Conservation (phyloP, 2,113 vertebrate genomes). For the Emydura subglobosa region DNA sequence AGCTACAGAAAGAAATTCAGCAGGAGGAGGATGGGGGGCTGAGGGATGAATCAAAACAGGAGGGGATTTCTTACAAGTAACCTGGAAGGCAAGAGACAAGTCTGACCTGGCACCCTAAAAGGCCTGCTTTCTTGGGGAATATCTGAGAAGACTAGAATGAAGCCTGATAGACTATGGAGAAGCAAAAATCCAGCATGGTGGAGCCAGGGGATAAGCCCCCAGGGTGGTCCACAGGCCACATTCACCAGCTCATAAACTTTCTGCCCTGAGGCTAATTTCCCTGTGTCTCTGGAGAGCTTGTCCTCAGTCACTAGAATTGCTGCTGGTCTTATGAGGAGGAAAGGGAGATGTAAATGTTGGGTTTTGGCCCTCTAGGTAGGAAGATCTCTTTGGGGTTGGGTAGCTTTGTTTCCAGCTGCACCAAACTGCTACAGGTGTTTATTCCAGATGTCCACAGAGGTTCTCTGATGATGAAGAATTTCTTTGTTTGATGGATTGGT, state of each 20-base stretch:
- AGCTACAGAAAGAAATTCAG: neutral
- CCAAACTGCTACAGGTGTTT: neutral
- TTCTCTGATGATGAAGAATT: neutral
- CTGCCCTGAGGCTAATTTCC: accelerated
- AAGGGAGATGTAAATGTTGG: neutral
- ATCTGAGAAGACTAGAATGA: neutral
- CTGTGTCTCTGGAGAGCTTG: neutral
- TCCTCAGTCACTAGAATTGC: neutral
- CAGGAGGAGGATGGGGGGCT: neutral
- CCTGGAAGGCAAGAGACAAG: neutral
- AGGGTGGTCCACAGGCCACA: neutral
- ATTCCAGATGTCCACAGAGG: neutral
- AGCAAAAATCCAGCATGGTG: accelerated
- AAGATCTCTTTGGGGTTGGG: neutral
- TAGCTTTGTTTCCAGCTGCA: neutral
- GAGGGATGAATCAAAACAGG: neutral
- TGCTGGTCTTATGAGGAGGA: neutral
- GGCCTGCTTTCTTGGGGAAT: neutral
- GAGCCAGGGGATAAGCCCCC: neutral
- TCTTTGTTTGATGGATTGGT: neutral
- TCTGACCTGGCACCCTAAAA: neutral
- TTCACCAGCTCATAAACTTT: neutral
- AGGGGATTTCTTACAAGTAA: neutral
- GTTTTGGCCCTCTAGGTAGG: neutral
- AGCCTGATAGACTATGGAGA: neutral